These are phyloP conservation scores for Macrobrachium rosenbergii DNA, from an alignment of 1,140 invertebrate species.

Conservation along the genomic window DNA sequence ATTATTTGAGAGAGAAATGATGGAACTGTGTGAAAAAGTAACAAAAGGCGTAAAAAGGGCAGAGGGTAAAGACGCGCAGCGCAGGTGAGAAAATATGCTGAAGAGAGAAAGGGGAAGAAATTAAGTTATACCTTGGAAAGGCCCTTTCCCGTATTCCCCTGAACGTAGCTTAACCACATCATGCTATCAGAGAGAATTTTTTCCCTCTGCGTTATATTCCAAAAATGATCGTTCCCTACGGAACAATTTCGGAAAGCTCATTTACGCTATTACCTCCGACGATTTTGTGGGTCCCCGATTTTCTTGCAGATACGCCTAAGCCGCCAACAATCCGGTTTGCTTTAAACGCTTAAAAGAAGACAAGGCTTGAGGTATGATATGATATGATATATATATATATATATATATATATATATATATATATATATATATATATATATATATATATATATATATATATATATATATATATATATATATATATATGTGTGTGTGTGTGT, in stretches of 20 bases:
- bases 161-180: constrained; percentile 50
- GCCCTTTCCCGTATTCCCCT: neutral
- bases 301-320: neutral
- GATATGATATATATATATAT: neutral
- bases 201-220: constrained; percentile 36
- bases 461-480: neutral
- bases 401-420: neutral
- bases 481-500: neutral
- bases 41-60: too few relatives aligned
- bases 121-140: too few relatives aligned
- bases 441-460: too few relatives aligned
- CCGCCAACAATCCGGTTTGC: neutral
- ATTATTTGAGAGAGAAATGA: too few relatives aligned
- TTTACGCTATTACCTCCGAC: constrained; percentile 11
- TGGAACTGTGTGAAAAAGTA: too few relatives aligned
- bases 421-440: neutral
- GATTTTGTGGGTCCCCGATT: neutral
- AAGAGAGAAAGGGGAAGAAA: too few relatives aligned
- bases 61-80: too few relatives aligned
- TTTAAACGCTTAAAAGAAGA: too few relatives aligned
- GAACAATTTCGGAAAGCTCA: constrained; percentile 25
- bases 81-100: too few relatives aligned
- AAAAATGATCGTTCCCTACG: constrained; percentile 25
- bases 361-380: too few relatives aligned
- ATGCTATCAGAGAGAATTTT: constrained; percentile 52